Evolutionary conservation across 2,113 vertebrate genomes (phyloP).

Genomic region (Actenoides lindsayi): DNA sequence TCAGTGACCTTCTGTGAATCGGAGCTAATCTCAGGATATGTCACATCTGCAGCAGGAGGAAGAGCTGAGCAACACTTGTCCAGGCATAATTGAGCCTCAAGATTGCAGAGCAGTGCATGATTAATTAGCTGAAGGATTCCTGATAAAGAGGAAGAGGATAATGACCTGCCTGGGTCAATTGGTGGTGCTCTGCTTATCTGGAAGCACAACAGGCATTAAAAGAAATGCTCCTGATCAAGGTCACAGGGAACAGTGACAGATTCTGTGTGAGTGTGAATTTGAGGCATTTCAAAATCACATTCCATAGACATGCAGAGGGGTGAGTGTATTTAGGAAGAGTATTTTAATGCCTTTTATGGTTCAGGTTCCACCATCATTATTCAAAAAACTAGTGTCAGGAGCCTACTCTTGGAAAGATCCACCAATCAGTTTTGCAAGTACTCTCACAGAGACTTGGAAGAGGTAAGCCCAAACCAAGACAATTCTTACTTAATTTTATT

Average conservation of each 20-base stretch:
- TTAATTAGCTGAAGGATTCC: slow-evolving; percentile 60
- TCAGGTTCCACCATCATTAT: neutral
- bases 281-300: slow-evolving; percentile 64
- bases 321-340: neutral
- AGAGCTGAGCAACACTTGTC: slow-evolving; percentile 65
- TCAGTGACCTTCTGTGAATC: slow-evolving; percentile 52
- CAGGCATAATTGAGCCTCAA: slow-evolving; percentile 60
- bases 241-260: slow-evolving; percentile 47
- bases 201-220: slow-evolving; percentile 40
- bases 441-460: neutral
- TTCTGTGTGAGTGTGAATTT: slow-evolving; percentile 37
- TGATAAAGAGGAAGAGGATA: slow-evolving; percentile 52
- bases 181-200: slow-evolving; percentile 49
- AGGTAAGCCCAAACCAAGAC: neutral
- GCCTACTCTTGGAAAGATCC: neutral
- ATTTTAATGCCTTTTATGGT: slow-evolving; percentile 44
- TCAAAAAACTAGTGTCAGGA: neutral
- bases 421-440: neutral
- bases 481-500: neutral
- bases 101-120: slow-evolving; percentile 56
- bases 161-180: slow-evolving; percentile 30
- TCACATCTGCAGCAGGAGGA: slow-evolving; percentile 67
- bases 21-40: slow-evolving; percentile 61
- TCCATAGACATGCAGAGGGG: neutral
- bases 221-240: slow-evolving; percentile 67